Percentiles rank a stretch among this genome's conserved stretches.
These are phyloP conservation scores for Pipistrellus kuhlii DNA, from an alignment of 2,797 vertebrate species.

Conservation along the genomic window DNA sequence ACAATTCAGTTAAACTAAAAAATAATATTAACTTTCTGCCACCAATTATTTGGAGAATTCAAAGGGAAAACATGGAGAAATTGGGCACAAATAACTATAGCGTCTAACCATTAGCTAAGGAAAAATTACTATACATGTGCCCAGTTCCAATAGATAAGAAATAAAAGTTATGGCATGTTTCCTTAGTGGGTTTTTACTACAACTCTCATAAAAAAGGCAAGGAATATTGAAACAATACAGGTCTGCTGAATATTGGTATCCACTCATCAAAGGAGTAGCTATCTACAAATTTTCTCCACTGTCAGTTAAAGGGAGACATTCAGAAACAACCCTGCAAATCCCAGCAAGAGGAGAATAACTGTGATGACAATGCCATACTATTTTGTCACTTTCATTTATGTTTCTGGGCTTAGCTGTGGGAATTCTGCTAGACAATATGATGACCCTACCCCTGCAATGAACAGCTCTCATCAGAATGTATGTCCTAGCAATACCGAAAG, in stretches of 20 bases:
- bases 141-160: not conserved
- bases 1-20: not conserved
- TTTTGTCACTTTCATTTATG: conserved; percentile 40
- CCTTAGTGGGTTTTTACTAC: conserved; percentile 19
- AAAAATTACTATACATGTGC: conserved; percentile 27
- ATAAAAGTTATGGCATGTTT: not conserved
- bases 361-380: not conserved
- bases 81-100: not conserved
- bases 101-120: not conserved
- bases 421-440: conserved; percentile 56
- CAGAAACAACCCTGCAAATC: not conserved
- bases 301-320: not conserved
- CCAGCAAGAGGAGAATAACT: not conserved
- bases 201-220: not conserved
- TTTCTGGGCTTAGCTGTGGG: conserved; percentile 33
- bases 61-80: not conserved
- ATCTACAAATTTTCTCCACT: conserved; percentile 21
- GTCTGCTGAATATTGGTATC: not conserved
- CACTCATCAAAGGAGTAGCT: not conserved
- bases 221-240: not conserved
- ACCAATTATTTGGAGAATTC: conserved; percentile 45
- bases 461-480: conserved; percentile 25
- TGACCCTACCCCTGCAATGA: not conserved
- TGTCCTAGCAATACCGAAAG: conserved; percentile 8
- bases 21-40: conserved; percentile 11